Evolutionary conservation across 2,888 invertebrate species (phyloP), one percentile per base, ranked within the genome.

Genomic region (Drosophila pegasa): DNA sequence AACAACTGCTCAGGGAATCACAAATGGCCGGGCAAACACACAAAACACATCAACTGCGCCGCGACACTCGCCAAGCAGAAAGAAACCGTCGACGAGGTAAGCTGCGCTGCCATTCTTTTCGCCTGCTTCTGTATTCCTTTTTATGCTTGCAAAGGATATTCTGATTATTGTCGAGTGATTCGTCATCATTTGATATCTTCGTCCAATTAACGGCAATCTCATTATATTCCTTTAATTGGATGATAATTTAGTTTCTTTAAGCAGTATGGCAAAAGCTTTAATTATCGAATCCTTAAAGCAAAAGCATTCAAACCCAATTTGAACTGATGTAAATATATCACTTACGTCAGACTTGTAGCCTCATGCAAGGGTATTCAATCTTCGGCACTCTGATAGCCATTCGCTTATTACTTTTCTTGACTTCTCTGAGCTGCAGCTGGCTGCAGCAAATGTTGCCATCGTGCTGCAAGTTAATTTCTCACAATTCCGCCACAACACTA

Each of bases 101-200:
- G 14, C 20, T 8, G 14, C 3, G 14, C 2, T 58, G 81, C 75
- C 80, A 79, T 88, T 88, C 83, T 80, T 79, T 82, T 75, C 57
- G 8, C 8, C 22, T 43, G n/a, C 10, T 10, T 45, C 2, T 16
- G n/a, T 3, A 8, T 41, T 1, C 40, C n/a, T 25, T 25, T 8
- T 22, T 14, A 8, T 9, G 43, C 25, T 43, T n/a, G n/a, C n/a
- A n/a, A n/a, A 8, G 29, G 29, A 8, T 29, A 29, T 29, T 25
- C 14, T 25, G 9, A 25, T 25, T 9, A 25, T 25, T 25, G n/a
- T 5, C 43, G 8, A 25, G 5, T 9, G 9, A n/a, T n/a, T 25
- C 43, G 2, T 43, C 25, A 43, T n/a, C 25, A 43, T 25, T 25
- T 25, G n/a, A 25, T 43, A 25, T n/a, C n/a, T 10, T 2, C 16